A percentile compares a stretch with the other conserved stretches of the same genome.
Evolutionary conservation across 2,888 invertebrate species (phyloP).

Genomic region (Leptinotarsa juncta): DNA sequence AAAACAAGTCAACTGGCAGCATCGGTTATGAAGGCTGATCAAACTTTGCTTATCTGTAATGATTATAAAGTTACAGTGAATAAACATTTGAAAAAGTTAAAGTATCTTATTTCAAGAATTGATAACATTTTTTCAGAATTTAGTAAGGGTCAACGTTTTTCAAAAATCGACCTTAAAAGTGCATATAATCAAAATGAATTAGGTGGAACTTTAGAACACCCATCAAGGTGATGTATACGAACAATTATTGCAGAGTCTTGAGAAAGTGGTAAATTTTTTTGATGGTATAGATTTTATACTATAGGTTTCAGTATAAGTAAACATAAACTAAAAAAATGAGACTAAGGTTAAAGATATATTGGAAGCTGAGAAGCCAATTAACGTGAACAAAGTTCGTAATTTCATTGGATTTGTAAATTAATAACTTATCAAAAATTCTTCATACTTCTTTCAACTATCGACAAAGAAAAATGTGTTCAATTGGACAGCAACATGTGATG

Average conservation of each 20-base stretch:
- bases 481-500: constrained; percentile 33
- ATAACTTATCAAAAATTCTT: constrained; percentile 32
- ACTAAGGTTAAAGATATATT: constrained; percentile 41
- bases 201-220: neutral
- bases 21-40: neutral
- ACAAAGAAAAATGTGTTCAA: constrained; percentile 26
- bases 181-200: constrained; percentile 1
- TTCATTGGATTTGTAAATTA: constrained; percentile 35
- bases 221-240: neutral
- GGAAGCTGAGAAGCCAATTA: constrained; percentile 33
- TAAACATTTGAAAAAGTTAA: neutral
- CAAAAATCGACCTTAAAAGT: neutral
- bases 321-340: constrained; percentile 37
- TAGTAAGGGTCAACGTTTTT: neutral
- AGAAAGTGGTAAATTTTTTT: neutral
- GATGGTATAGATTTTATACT: neutral
- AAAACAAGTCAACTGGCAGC: neutral
- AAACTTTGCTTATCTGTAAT: neutral
- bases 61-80: neutral
- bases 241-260: neutral
- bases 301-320: constrained; percentile 47
- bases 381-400: constrained; percentile 31
- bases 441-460: constrained; percentile 29
- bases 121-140: neutral
- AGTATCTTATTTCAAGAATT: neutral